These are phyloP conservation scores for Machimus rusticus DNA, from an alignment of 2,888 invertebrate species.

Conservation along the genomic window DNA sequence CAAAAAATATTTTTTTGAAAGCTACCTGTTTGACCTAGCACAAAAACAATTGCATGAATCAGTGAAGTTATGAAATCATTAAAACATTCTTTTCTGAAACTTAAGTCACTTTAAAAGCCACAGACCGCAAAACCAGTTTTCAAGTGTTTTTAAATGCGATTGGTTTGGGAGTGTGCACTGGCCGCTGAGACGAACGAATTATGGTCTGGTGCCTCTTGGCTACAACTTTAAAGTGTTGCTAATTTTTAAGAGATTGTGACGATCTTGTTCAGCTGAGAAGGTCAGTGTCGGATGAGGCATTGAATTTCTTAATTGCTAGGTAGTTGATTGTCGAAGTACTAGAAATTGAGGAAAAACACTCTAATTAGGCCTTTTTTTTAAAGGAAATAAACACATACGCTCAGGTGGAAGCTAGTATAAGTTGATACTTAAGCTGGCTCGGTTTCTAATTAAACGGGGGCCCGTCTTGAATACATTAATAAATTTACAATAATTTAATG, in stretches of 20 bases:
- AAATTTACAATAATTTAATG: background rate
- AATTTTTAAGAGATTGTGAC: background rate
- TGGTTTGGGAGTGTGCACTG: background rate
- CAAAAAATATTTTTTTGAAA: background rate
- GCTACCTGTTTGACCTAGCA: background rate
- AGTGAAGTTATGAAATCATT: background rate
- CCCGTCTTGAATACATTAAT: background rate
- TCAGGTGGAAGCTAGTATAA: background rate
- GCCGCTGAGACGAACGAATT: background rate
- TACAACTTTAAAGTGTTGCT: background rate
- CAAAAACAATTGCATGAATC: background rate
- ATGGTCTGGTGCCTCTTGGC: background rate
- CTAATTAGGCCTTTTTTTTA: background rate
- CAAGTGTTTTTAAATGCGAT: background rate
- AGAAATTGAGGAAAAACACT: background rate
- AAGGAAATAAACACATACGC: background rate
- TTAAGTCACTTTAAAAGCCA: background rate
- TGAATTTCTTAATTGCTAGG: background rate
- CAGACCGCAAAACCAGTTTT: constrained; percentile 10
- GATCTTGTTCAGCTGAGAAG: background rate
- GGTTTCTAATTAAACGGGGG: background rate
- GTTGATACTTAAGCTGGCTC: background rate
- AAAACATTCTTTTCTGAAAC: background rate
- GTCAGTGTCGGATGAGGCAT: background rate
- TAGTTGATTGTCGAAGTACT: background rate